Conservation (phyloP, 1,140 invertebrate genomes). For the Cotesia chilonis region DNA sequence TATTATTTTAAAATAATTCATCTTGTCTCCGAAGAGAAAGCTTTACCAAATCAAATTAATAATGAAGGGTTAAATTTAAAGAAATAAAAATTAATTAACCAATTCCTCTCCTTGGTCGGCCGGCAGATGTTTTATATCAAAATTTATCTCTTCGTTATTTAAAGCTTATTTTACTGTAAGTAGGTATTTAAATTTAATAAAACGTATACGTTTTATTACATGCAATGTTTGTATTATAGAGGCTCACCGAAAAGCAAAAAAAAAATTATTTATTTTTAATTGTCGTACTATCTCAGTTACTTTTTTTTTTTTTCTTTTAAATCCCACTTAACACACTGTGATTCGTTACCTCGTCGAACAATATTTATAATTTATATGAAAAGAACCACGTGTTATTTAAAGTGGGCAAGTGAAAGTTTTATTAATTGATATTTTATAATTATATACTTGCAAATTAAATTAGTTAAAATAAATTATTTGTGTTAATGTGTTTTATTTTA, state of each 20-base stretch:
- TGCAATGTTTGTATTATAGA: slow-evolving; percentile 1
- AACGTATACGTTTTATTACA: not conserved
- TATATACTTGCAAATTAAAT: not conserved
- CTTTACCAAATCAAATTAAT: slow-evolving; percentile 31
- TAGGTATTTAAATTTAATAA: no score
- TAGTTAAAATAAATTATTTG: not conserved
- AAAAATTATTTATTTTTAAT: slow-evolving; percentile 26
- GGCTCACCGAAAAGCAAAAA: slow-evolving; percentile 11
- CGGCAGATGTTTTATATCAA: slow-evolving; percentile 11
- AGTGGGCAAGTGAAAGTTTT: not conserved
- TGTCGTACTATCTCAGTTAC: slow-evolving; percentile 4
- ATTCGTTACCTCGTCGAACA: slow-evolving; percentile 32
- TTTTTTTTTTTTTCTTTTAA: slow-evolving; percentile 15
- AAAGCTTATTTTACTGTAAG: not conserved
- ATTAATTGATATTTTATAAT: not conserved
- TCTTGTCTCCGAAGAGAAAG: slow-evolving; percentile 28
- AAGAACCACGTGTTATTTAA: not conserved
- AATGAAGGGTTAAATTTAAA: not conserved
- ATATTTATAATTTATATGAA: slow-evolving; percentile 16
- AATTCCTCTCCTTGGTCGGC: slow-evolving; percentile 18
- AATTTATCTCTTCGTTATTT: slow-evolving; percentile 5
- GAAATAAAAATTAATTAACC: not conserved
- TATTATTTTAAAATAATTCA: not conserved
- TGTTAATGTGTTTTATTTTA: not conserved
- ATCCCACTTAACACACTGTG: slow-evolving; percentile 35